phyloP scores from a whole-genome alignment of 2,113 vertebrate genomes.

The Centrocercus urophasianus region DNA sequence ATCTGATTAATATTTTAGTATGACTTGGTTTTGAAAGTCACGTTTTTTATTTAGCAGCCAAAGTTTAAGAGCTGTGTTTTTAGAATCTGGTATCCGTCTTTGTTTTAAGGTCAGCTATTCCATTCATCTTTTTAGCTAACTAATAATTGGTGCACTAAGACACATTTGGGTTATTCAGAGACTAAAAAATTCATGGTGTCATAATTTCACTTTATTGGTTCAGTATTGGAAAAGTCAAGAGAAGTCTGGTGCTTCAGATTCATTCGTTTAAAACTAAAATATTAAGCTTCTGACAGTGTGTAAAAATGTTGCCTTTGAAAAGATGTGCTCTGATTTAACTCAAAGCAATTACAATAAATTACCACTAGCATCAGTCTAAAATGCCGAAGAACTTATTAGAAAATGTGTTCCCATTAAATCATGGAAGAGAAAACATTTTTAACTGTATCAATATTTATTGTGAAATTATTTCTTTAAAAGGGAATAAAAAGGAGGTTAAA shows the following conservation, averaged over 20 bases:
- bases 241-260: background rate
- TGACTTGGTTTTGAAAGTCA: background rate
- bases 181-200: background rate
- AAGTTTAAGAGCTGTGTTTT: background rate
- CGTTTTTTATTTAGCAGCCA: background rate
- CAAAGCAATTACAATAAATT: conserved; percentile 24
- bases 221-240: background rate
- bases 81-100: background rate
- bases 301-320: background rate
- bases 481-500: background rate
- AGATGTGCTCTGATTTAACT: background rate
- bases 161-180: background rate
- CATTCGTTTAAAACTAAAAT: background rate
- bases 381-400: background rate
- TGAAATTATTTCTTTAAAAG: background rate
- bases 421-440: background rate
- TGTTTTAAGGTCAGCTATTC: background rate
- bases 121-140: background rate
- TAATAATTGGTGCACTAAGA: background rate
- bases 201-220: conserved; percentile 9
- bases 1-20: background rate
- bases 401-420: background rate
- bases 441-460: background rate
- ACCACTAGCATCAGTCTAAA: background rate
- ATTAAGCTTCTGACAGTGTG: background rate